These are phyloP conservation scores for Brachionus rubens DNA, from an alignment of 1,140 invertebrate species.

Conservation along the genomic window DNA sequence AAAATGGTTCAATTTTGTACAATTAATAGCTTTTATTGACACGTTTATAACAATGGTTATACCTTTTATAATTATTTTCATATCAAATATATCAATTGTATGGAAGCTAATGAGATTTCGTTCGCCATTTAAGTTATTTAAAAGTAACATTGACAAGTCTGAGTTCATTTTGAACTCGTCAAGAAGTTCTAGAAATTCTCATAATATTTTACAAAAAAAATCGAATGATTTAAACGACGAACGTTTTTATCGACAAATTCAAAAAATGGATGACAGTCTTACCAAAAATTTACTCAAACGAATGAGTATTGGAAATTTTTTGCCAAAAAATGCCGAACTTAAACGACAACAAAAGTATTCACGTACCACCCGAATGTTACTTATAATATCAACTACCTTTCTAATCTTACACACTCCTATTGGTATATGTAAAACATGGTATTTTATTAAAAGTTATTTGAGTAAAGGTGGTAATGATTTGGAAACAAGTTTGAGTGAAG, in stretches of 20 bases:
- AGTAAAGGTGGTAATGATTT: not conserved
- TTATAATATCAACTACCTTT: slow-evolving; percentile 76
- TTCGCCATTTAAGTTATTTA: not conserved
- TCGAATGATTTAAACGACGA: not conserved
- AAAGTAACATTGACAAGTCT: not conserved
- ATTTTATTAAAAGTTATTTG: slow-evolving; percentile 1
- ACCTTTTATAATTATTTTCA: slow-evolving; percentile 29
- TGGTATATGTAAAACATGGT: slow-evolving; percentile 7
- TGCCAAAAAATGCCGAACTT: not conserved
- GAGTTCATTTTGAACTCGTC: not conserved
- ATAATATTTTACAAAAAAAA: not conserved
- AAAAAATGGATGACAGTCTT: not conserved
- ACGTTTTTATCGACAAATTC: not conserved
- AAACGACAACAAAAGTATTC: slow-evolving; percentile 22
- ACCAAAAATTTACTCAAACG: not conserved
- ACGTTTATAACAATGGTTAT: slow-evolving; percentile 22
- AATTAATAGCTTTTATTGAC: slow-evolving; percentile 25
- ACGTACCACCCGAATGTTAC: slow-evolving; percentile 63
- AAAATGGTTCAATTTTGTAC: slow-evolving; percentile 20
- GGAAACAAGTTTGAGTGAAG: slow-evolving; percentile 27
- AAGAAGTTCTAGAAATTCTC: not conserved
- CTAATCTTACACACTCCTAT: slow-evolving; percentile 60
- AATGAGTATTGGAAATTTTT: not conserved
- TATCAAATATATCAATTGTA: slow-evolving; percentile 33
- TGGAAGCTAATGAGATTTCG: not conserved